phyloP scores from a whole-genome alignment of 2,888 invertebrate genomes.

The Labia minor region DNA sequence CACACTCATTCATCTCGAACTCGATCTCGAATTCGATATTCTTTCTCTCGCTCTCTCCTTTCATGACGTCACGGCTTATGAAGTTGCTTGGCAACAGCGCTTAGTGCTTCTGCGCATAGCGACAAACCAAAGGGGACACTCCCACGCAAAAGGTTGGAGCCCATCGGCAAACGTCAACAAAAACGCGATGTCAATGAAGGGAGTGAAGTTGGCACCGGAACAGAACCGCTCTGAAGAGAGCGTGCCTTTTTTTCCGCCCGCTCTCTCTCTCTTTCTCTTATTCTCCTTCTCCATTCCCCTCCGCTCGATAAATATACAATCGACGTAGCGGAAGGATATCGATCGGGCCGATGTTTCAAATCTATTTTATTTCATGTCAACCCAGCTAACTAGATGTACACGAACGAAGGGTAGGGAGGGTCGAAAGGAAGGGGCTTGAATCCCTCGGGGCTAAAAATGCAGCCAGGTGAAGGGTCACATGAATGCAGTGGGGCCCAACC shows the following conservation, averaged over 20 bases:
- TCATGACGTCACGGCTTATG: background rate
- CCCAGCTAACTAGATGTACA: too few relatives aligned
- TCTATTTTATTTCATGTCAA: too few relatives aligned
- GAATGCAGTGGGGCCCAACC: too few relatives aligned
- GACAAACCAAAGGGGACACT: background rate
- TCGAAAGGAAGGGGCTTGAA: too few relatives aligned
- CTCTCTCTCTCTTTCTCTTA: background rate
- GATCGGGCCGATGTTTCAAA: background rate
- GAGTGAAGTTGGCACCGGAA: background rate
- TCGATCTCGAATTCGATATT: background rate
- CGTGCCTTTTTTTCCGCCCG: background rate
- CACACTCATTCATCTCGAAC: background rate
- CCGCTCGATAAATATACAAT: constrained; percentile 13
- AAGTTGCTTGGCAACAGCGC: constrained; percentile 9
- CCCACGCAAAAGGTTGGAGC: background rate
- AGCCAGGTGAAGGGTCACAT: too few relatives aligned
- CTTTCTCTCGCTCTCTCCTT: background rate
- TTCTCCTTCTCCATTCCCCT: background rate
- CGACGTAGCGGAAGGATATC: constrained; percentile 8
- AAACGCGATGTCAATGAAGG: background rate
- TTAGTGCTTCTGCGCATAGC: background rate
- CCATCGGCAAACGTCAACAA: constrained; percentile 2
- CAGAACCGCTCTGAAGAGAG: background rate
- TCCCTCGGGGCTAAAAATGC: too few relatives aligned
- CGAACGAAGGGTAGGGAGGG: too few relatives aligned